A percentile compares a stretch with the other conserved stretches of the same genome.
Evolutionary conservation across 2,888 invertebrate species (phyloP).

Genomic region (Archips crataeganus): DNA sequence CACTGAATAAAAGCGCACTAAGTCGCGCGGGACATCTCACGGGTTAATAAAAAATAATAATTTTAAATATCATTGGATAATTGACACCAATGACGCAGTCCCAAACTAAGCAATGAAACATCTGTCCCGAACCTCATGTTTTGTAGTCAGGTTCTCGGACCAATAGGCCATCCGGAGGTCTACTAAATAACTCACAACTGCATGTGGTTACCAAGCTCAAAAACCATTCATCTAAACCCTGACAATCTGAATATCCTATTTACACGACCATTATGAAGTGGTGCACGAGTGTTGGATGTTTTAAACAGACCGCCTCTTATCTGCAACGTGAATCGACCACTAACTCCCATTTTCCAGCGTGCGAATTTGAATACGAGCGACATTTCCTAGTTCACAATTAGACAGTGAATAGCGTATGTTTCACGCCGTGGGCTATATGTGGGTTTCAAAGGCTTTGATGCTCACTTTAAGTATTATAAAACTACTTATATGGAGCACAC

Average conservation of each 20-base stretch:
- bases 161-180: too few species aligned
- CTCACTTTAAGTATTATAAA: conserved; percentile 10
- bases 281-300: background rate
- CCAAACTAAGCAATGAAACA: too few species aligned
- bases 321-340: conserved; percentile 54
- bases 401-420: conserved; percentile 38
- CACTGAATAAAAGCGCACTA: too few species aligned
- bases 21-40: too few species aligned
- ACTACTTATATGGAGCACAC: conserved; percentile 24
- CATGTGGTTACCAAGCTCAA: background rate
- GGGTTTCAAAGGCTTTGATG: conserved; percentile 1
- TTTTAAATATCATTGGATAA: too few species aligned
- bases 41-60: too few species aligned
- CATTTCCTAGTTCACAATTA: conserved; percentile 65
- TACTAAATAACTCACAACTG: too few species aligned
- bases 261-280: conserved; percentile 23
- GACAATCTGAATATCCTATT: conserved; percentile 8
- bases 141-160: too few species aligned
- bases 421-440: conserved; percentile 11
- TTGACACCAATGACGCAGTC: too few species aligned
- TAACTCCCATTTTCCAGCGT: conserved; percentile 47
- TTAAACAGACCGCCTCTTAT: conserved; percentile 50
- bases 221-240: conserved; percentile 4
- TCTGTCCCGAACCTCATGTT: too few species aligned
- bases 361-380: conserved; percentile 49